These are phyloP conservation scores for Amiota communis DNA, from an alignment of 2,888 invertebrate genomes.

Conservation along the genomic window DNA sequence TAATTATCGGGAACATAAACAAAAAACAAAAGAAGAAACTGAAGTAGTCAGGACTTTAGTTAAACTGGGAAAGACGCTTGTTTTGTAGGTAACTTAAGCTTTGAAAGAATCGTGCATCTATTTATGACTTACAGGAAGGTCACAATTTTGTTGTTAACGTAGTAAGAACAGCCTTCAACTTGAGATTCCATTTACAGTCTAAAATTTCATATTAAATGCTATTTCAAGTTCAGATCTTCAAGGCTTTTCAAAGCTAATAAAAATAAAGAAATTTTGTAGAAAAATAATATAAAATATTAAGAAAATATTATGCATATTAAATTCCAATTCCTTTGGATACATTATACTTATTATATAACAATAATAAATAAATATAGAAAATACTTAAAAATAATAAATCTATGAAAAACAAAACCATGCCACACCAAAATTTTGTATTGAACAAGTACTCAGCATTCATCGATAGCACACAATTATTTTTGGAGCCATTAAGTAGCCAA, in stretches of 20 bases:
- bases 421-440: not conserved
- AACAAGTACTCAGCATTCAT: conserved; percentile 20
- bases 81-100: too few relatives aligned
- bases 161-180: too few relatives aligned
- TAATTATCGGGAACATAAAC: conserved; percentile 46
- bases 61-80: too few relatives aligned
- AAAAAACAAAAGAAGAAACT: too few relatives aligned
- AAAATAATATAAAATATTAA: conserved; percentile 9
- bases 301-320: conserved; percentile 48
- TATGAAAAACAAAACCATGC: conserved; percentile 23
- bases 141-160: too few relatives aligned
- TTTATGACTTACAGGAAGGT: too few relatives aligned
- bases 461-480: conserved; percentile 54
- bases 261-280: not conserved
- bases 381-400: not conserved
- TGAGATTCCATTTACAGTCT: too few relatives aligned
- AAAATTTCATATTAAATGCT: too few relatives aligned
- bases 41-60: too few relatives aligned
- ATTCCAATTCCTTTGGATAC: conserved; percentile 28
- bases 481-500: conserved; percentile 70
- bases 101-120: too few relatives aligned
- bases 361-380: conserved; percentile 44
- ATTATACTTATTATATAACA: conserved; percentile 27
- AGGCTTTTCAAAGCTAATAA: conserved; percentile 19
- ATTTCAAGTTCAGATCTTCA: conserved; percentile 17